phyloP scores from a whole-genome alignment of 1,140 invertebrate genomes.

The Drosophila pseudoananassae region DNA sequence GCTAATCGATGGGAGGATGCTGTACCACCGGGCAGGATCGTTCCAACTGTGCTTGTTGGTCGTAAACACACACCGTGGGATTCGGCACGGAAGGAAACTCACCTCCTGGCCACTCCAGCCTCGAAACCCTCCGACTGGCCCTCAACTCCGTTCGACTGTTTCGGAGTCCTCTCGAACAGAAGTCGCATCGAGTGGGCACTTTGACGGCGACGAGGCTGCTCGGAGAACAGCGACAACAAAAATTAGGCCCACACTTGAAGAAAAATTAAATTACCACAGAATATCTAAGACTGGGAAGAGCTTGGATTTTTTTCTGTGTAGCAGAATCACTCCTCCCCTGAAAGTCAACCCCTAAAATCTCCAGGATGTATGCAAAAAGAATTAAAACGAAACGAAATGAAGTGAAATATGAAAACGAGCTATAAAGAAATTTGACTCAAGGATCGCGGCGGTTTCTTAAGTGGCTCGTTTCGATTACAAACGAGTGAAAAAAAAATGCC shows the following conservation, averaged over 20 bases:
- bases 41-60: constrained; percentile 79
- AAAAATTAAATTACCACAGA: neutral
- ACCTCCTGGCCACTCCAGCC: constrained; percentile 21
- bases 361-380: constrained; percentile 49
- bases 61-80: constrained; percentile 81
- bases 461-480: constrained; percentile 81
- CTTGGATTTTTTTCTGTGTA: constrained; percentile 2
- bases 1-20: constrained; percentile 53
- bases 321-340: constrained; percentile 19
- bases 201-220: constrained; percentile 70
- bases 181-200: constrained; percentile 76
- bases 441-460: constrained; percentile 59
- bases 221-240: constrained; percentile 71
- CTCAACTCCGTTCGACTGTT: constrained; percentile 25
- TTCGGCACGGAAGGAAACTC: constrained; percentile 58
- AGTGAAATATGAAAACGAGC: constrained; percentile 51
- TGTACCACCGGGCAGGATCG: constrained; percentile 27
- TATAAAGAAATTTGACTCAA: constrained; percentile 71
- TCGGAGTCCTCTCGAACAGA: constrained; percentile 53
- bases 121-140: constrained; percentile 10
- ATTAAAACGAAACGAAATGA: constrained; percentile 40
- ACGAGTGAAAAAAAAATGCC: constrained; percentile 35
- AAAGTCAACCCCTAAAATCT: constrained; percentile 65
- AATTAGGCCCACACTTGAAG: constrained; percentile 59
- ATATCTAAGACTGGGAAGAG: neutral